A percentile compares a stretch with the other conserved stretches of the same genome.
Conservation (phyloP, 2,888 invertebrate species). For the Anarsia innoxiella region DNA sequence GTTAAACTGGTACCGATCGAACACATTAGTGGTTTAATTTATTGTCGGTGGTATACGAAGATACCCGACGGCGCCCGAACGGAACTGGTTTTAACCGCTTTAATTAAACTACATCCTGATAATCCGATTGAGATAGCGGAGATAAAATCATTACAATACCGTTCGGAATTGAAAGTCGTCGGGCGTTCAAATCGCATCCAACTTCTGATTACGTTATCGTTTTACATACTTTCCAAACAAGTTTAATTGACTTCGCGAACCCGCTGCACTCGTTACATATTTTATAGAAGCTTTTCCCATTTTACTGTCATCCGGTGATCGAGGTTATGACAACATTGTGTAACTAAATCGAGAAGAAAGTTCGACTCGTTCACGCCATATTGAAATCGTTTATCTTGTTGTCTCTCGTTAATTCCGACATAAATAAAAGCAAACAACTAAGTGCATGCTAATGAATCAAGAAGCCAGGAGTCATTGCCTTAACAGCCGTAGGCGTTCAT, state of each 20-base stretch:
- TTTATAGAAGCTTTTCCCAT: constrained; percentile 7
- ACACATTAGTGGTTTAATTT: constrained; percentile 28
- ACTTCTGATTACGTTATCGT: constrained; percentile 12
- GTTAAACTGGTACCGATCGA: constrained; percentile 19
- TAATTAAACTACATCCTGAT: constrained; percentile 45
- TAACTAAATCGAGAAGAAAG: constrained; percentile 17
- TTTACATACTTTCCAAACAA: constrained; percentile 12
- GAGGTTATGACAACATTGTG: constrained; percentile 11
- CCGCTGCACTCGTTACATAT: constrained; percentile 6
- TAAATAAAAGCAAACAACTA: constrained; percentile 27
- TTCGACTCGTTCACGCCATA: neutral
- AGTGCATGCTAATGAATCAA: constrained; percentile 55
- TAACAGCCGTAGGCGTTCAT: constrained; percentile 53
- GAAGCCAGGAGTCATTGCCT: constrained; percentile 58
- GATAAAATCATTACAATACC: constrained; percentile 32
- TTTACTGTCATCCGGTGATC: constrained; percentile 2
- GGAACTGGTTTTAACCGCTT: constrained; percentile 30
- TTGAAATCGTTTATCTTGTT: neutral
- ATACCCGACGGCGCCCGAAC: constrained; percentile 18
- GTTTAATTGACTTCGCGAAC: constrained; percentile 11
- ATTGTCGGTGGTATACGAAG: constrained; percentile 19
- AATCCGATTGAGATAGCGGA: constrained; percentile 29
- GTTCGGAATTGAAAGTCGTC: constrained; percentile 27
- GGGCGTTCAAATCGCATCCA: constrained; percentile 19
- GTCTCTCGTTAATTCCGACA: constrained; percentile 8